Evolutionary conservation across 2,797 vertebrate genomes (phyloP), one percentile per base, ranked within the genome.

Genomic region (Gadopsis bispinosus): DNA sequence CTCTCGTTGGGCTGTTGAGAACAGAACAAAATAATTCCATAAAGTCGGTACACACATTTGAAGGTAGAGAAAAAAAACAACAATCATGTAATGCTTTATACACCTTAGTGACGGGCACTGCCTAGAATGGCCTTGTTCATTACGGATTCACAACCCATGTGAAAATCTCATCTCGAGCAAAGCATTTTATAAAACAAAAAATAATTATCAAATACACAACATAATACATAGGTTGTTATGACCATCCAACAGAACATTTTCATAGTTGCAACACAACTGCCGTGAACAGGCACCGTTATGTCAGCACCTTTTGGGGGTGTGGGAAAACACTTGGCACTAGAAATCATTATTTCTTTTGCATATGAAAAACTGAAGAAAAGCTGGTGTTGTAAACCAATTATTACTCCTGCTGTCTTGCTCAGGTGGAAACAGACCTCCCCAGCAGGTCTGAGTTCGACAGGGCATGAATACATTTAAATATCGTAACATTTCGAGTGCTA

Each of bases 121-220:
- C 93, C 94, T 94, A 93, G 91, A 91, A 90, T 89, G 88, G 89
- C 90, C 92, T 92, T 91, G 87, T 89, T 92, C 88, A 73, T 81
- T 76, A 75, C 66, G 69, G 60, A 89, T 78, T 81, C 61, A 76
- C 58, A 83, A 80, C 69, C 58, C 79, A 91, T 75, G 86, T 80
- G 82, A 81, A 81, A 73, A 81, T 58, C 69, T 76, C 33, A 77
- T 79, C 67, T 82, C 59, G 80, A 87, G 85, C 84, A 83, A 84
- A 86, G 65, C 65, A 31, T 66, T 35, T 69, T 58, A 73, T 65
- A 73, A 54, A 56, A 63, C 60, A 67, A 72, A 45, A 75, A 88
- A 88, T 3, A 41, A 76, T 82, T 6, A 83, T 55, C 62, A 86
- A 82, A 90, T 75, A 75, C 71, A 88, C 73, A 90, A 92, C 77